A percentile compares a stretch with the other conserved stretches of the same genome.
phyloP scores from a whole-genome alignment of 2,797 vertebrate genomes.

The Chelidonichthys spinosus region DNA sequence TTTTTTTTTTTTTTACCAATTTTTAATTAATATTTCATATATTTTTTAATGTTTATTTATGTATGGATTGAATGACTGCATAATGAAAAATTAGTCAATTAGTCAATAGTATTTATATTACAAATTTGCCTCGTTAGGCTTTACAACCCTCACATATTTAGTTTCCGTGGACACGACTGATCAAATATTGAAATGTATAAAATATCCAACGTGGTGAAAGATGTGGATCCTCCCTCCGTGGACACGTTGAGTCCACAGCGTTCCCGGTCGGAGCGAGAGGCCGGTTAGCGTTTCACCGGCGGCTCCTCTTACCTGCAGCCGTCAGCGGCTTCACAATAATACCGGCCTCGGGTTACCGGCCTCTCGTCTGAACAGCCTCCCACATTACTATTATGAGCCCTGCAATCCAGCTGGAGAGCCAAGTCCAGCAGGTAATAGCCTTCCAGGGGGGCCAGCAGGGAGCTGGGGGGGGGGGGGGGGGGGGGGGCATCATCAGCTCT shows the following conservation, averaged over 20 bases:
- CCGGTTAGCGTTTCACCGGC: slow-evolving; percentile 76
- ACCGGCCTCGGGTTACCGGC: slow-evolving; percentile 81
- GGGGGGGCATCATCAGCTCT: slow-evolving; percentile 38
- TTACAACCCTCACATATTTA: neutral
- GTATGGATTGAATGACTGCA: too few relatives aligned
- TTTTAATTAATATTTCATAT: too few relatives aligned
- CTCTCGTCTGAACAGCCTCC: slow-evolving; percentile 79
- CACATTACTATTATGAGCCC: slow-evolving; percentile 73
- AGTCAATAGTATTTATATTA: neutral
- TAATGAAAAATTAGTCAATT: neutral
- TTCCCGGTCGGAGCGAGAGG: slow-evolving; percentile 54
- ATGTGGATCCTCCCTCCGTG: neutral
- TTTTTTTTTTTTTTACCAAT: too few relatives aligned
- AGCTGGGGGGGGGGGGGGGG: slow-evolving; percentile 9
- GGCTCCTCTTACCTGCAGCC: slow-evolving; percentile 82
- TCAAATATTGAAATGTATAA: too few relatives aligned
- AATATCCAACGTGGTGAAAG: too few relatives aligned
- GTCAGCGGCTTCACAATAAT: slow-evolving; percentile 76
- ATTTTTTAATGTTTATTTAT: too few relatives aligned
- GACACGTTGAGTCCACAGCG: slow-evolving; percentile 77
- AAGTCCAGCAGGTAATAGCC: slow-evolving; percentile 48
- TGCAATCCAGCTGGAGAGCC: slow-evolving; percentile 69
- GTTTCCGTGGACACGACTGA: neutral
- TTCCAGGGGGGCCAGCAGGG: slow-evolving; percentile 46
- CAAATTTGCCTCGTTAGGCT: too few relatives aligned